Conservation (phyloP, 92 coral and sea anemone genomes). For the Parazoanthus atlanticus region DNA sequence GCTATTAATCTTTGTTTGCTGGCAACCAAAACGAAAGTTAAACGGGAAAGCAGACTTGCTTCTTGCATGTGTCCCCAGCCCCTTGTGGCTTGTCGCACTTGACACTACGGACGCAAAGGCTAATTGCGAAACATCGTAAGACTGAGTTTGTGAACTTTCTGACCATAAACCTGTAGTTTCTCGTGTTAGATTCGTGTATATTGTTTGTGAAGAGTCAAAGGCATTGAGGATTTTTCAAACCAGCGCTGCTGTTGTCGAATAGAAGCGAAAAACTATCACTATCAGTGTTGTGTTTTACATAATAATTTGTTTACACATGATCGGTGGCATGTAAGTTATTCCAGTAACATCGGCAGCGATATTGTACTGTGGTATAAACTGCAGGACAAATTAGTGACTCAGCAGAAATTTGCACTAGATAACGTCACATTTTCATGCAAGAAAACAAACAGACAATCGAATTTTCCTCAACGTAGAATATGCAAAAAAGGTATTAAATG, state of each 20-base stretch:
- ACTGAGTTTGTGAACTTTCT: neutral
- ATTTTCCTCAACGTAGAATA: no score
- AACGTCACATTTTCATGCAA: neutral
- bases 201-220: neutral
- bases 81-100: neutral
- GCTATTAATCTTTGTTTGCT: neutral
- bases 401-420: neutral
- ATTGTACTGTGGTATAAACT: neutral
- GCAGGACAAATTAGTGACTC: neutral
- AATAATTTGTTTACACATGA: neutral
- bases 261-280: neutral
- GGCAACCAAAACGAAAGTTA: neutral
- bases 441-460: no score
- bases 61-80: neutral
- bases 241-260: neutral
- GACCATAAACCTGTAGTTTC: neutral
- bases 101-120: neutral
- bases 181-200: neutral
- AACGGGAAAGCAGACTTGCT: neutral
- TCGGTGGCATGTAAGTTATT: neutral
- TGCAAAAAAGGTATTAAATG: no score
- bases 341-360: neutral
- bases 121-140: slow-evolving; percentile 21
- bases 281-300: neutral
- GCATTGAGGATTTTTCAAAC: neutral